These are phyloP conservation scores for Melanostoma scalare DNA, from an alignment of 2,888 invertebrate genomes.

Conservation along the genomic window DNA sequence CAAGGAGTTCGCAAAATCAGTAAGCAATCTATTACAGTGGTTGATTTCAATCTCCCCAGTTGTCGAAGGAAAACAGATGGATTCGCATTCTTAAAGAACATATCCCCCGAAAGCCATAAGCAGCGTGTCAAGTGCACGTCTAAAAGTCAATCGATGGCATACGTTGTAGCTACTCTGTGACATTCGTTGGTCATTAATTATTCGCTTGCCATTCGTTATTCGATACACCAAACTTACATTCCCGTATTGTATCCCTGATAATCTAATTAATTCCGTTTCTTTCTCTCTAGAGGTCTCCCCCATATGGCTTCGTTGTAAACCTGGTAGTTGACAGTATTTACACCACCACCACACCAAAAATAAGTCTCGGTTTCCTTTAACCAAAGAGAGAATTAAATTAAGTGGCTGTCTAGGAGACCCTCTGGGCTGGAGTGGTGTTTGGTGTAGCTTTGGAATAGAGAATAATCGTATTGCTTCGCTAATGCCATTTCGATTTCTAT, in stretches of 20 bases:
- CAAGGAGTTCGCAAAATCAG: too few relatives aligned
- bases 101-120: neutral
- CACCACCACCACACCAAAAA: slow-evolving; percentile 33
- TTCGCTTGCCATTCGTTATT: slow-evolving; percentile 61
- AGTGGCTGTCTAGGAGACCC: slow-evolving; percentile 22
- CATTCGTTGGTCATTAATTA: slow-evolving; percentile 58
- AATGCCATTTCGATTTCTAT: slow-evolving; percentile 38
- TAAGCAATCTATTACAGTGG: too few relatives aligned
- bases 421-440: neutral
- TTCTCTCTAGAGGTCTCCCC: slow-evolving; percentile 17
- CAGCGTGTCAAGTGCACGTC: slow-evolving; percentile 53
- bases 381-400: slow-evolving; percentile 35
- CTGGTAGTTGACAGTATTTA: slow-evolving; percentile 50
- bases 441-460: slow-evolving; percentile 2
- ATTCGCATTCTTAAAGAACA: too few relatives aligned
- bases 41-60: too few relatives aligned
- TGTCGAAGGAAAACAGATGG: too few relatives aligned
- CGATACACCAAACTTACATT: slow-evolving; percentile 54
- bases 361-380: slow-evolving; percentile 11
- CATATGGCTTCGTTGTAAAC: slow-evolving; percentile 64
- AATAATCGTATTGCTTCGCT: slow-evolving; percentile 43
- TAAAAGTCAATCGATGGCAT: slow-evolving; percentile 56
- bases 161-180: slow-evolving; percentile 39
- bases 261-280: slow-evolving; percentile 66
- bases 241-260: slow-evolving; percentile 56